These are phyloP conservation scores for Pelmatolapia mariae DNA, from an alignment of 2,113 vertebrate genomes.

Conservation along the genomic window DNA sequence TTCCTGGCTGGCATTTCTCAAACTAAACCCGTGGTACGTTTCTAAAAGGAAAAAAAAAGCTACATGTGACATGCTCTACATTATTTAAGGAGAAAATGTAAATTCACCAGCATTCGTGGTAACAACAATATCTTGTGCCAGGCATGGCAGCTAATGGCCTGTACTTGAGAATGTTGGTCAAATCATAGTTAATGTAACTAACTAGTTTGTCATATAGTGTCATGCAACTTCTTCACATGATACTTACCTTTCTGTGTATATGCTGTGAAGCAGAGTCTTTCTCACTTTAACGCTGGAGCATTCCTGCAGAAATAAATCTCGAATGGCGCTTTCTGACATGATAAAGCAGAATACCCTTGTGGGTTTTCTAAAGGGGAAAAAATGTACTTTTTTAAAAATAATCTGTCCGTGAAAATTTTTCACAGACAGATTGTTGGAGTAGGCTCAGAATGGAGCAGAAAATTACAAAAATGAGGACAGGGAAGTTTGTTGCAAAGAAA, in stretches of 20 bases:
- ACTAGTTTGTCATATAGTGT: not conserved
- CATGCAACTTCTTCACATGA: not conserved
- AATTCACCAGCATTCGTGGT: not conserved
- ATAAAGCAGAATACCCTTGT: not conserved
- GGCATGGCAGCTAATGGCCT: not conserved
- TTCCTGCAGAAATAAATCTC: not conserved
- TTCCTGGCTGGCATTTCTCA: constrained; percentile 78
- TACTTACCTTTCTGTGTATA: not conserved
- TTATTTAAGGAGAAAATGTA: fast-evolving
- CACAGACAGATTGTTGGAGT: not conserved
- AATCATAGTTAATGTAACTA: not conserved
- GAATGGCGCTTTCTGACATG: not conserved
- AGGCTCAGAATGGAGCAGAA: not conserved
- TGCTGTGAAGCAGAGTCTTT: not conserved
- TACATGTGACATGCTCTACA: not conserved
- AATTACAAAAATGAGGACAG: not conserved
- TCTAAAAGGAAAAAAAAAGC: not conserved
- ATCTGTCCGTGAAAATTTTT: fast-evolving
- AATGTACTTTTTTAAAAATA: not conserved
- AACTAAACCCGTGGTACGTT: constrained; percentile 43
- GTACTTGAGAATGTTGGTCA: not conserved
- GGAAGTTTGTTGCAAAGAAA: not conserved
- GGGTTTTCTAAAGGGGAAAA: not conserved
- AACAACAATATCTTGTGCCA: not conserved
- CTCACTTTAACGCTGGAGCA: not conserved